Base-by-base conservation (phyloP, 2,888 invertebrate species). In the Drosophila melanosoma region DNA sequence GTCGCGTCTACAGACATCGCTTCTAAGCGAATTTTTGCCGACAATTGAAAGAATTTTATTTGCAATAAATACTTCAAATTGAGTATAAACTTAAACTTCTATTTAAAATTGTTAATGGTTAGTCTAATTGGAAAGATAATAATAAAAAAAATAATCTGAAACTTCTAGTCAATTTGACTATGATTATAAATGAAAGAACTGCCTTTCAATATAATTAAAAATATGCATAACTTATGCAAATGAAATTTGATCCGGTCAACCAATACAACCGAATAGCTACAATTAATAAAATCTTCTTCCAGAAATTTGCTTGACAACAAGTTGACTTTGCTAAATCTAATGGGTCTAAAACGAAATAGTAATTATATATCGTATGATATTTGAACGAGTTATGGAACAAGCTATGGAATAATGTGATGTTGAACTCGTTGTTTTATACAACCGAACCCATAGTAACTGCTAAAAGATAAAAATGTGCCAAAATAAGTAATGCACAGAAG, bases 1-100 rank as follows among this genome's bases (percentile, higher is more conserved):
- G 90, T 58, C 81, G 83, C 58, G 79, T 89, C 63, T 71, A 74
- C 66, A 89, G 54, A 57, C 74, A 81, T 67, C 91, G 91, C 58
- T 81, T 77, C 23, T 89, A 89, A 81, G 12, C 26, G n/a, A 23
- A 45, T 17, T 23, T n/a, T 40, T 15, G 29, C 26, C 20, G 32
- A 33, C 23, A 26, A n/a, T n/a, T 17, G 15, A 54, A 54, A 15
- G 26, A n/a, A n/a, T 10, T 45, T 33, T 38, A 45, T 4, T 23
- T 63, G 42, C 60, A 82, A 78, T 82, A 70, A 63, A 66, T 20
- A 26, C 23, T 40, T 23, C 17, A 53, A 33, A 35, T 35, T 8
- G 20, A 62, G 7, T 58, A 38, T 17, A 32, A 52, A 6, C 45
- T 29, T n/a, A 5, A 4, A 2, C 45, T 45, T 23, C 0, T 15